Conservation (phyloP, 2,888 invertebrate species). For the Tetropium fuscum region DNA sequence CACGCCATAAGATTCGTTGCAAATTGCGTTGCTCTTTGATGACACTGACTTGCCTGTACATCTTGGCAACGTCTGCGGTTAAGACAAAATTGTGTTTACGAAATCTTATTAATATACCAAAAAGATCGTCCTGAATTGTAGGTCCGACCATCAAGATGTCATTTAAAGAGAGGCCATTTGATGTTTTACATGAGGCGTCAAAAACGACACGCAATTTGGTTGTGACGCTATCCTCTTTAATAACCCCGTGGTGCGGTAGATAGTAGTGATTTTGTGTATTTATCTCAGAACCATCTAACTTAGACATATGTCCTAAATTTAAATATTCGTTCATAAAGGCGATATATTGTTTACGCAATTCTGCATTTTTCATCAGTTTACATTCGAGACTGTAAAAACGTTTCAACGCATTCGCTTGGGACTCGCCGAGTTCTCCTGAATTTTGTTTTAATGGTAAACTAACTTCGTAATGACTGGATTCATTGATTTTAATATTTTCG, state of each 20-base stretch:
- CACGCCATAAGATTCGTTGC: slow-evolving; percentile 22
- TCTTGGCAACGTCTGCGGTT: slow-evolving; percentile 18
- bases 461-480: background rate
- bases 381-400: background rate
- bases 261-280: too few species aligned
- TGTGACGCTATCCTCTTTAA: too few species aligned
- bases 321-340: slow-evolving; percentile 32
- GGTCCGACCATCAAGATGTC: background rate
- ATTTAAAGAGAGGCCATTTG: background rate
- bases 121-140: background rate
- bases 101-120: background rate
- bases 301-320: slow-evolving; percentile 21
- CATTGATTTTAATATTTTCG: background rate
- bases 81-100: too few species aligned
- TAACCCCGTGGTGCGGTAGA: background rate
- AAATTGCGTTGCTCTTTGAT: slow-evolving; percentile 2
- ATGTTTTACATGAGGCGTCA: too few species aligned
- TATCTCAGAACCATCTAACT: too few species aligned
- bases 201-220: too few species aligned
- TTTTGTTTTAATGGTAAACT: background rate
- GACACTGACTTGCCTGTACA: slow-evolving; percentile 23
- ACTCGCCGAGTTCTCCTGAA: slow-evolving; percentile 1
- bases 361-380: background rate
- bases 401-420: background rate
- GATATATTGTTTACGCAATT: background rate